Conservation (phyloP, 2,113 vertebrate species). For the Xenopus laevis region DNA sequence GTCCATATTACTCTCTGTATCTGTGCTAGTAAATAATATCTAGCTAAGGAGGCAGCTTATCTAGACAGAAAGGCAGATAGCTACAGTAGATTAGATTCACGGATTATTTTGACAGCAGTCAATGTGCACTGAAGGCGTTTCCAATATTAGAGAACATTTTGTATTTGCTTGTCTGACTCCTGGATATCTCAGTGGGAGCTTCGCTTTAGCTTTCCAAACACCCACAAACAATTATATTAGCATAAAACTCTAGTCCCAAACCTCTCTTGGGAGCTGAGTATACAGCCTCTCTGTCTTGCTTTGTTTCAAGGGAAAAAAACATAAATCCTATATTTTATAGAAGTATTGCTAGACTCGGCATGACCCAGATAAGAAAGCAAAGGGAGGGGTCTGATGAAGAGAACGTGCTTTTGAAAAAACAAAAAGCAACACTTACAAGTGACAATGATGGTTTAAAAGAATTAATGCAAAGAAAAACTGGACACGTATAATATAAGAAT, state of each 20-base stretch:
- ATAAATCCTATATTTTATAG: background rate
- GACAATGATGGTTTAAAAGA: background rate
- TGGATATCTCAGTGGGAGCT: slow-evolving; percentile 5
- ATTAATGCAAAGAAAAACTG: background rate
- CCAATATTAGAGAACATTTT: slow-evolving; percentile 17
- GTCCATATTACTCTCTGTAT: too few relatives aligned
- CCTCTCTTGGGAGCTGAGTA: slow-evolving; percentile 7
- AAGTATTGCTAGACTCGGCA: background rate
- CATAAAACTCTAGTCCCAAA: slow-evolving; percentile 12
- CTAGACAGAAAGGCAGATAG: too few relatives aligned
- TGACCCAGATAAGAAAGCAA: background rate
- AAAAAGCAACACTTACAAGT: background rate
- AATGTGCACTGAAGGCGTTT: slow-evolving; percentile 8
- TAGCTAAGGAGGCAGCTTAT: too few relatives aligned
- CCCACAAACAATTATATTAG: slow-evolving; percentile 23
- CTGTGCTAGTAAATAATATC: too few relatives aligned
- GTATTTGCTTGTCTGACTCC: slow-evolving; percentile 2
- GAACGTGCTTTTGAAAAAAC: background rate
- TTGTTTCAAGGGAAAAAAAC: background rate
- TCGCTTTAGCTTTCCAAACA: slow-evolving; percentile 33
- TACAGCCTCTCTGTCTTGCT: background rate
- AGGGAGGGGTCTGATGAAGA: background rate
- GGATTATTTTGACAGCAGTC: slow-evolving; percentile 6
- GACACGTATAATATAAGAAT: too few relatives aligned
- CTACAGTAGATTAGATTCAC: background rate